A percentile compares a stretch with the other conserved stretches of the same genome.
Evolutionary conservation across 2,113 vertebrate genomes (phyloP).

Genomic region (Hiodon alosoides): DNA sequence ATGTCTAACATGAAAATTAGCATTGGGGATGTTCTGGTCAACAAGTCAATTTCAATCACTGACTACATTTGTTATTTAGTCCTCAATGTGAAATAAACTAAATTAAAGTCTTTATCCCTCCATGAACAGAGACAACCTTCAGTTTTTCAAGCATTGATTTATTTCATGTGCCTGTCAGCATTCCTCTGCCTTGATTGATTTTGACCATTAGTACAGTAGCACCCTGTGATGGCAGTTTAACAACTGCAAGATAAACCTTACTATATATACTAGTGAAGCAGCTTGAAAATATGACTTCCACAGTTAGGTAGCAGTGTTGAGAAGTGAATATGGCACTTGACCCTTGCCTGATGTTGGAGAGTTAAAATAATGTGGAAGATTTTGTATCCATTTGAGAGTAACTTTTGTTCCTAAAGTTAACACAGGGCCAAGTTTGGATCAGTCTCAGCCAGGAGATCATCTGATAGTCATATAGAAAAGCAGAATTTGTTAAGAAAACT

Average conservation of each 20-base stretch:
- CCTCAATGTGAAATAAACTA: slow-evolving; percentile 18
- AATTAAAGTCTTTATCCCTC: slow-evolving; percentile 1
- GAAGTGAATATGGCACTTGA: neutral
- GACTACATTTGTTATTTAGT: slow-evolving; percentile 1
- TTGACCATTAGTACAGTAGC: slow-evolving; percentile 25
- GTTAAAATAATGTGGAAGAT: neutral
- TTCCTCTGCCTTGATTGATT: slow-evolving; percentile 20
- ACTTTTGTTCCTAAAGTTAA: too few relatives aligned
- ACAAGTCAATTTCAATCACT: slow-evolving; percentile 14
- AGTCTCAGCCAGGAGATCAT: too few relatives aligned
- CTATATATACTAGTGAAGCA: slow-evolving; percentile 4
- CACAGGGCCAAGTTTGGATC: too few relatives aligned
- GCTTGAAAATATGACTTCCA: slow-evolving; percentile 24
- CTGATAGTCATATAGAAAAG: too few relatives aligned
- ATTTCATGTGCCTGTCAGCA: slow-evolving; percentile 16
- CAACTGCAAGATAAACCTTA: slow-evolving; percentile 21
- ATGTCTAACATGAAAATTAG: slow-evolving; percentile 7
- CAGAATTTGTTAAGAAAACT: too few relatives aligned
- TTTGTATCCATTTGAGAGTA: neutral
- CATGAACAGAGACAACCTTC: slow-evolving; percentile 10
- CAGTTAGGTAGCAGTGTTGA: neutral
- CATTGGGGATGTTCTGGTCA: neutral
- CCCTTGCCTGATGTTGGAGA: neutral
- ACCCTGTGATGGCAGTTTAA: slow-evolving; percentile 25
- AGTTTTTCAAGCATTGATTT: slow-evolving; percentile 19